phyloP scores from a whole-genome alignment of 2,797 vertebrate genomes.

The Enteromius fasciolatus region DNA sequence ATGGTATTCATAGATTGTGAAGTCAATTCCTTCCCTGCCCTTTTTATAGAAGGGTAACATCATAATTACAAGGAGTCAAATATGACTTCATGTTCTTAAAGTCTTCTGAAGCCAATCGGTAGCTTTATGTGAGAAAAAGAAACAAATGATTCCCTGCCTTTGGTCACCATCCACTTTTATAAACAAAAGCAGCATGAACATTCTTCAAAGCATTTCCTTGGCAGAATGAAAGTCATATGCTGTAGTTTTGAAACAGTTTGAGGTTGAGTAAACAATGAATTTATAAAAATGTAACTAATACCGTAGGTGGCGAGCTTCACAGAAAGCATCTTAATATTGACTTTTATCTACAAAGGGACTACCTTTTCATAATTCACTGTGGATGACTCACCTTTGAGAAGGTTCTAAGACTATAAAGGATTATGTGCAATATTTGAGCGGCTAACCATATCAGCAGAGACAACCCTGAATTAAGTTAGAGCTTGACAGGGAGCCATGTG shows the following conservation, averaged over 20 bases:
- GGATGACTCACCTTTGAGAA: slow-evolving; percentile 71
- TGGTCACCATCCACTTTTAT: neutral
- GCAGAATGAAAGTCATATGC: neutral
- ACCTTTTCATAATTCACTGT: neutral
- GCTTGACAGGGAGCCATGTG: neutral
- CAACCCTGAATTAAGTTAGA: slow-evolving; percentile 17
- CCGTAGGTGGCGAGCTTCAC: neutral
- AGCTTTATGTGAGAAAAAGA: neutral
- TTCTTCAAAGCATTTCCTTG: neutral
- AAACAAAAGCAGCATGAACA: neutral
- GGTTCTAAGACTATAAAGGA: slow-evolving; percentile 63
- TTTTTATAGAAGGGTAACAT: slow-evolving; percentile 32
- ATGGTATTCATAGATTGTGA: slow-evolving; percentile 37
- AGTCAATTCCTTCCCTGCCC: slow-evolving; percentile 3
- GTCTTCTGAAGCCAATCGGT: neutral
- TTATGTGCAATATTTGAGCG: slow-evolving; percentile 19
- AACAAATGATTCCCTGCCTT: neutral
- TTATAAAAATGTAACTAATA: neutral
- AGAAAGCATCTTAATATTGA: neutral
- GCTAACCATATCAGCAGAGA: neutral
- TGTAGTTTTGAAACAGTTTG: neutral
- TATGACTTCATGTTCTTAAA: neutral
- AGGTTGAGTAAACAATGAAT: neutral
- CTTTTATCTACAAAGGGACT: neutral
- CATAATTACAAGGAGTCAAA: slow-evolving; percentile 38